Evolutionary conservation across 1,140 invertebrate species (phyloP), one percentile per base, ranked within the genome.

Genomic region (Drosophila jambulina): DNA sequence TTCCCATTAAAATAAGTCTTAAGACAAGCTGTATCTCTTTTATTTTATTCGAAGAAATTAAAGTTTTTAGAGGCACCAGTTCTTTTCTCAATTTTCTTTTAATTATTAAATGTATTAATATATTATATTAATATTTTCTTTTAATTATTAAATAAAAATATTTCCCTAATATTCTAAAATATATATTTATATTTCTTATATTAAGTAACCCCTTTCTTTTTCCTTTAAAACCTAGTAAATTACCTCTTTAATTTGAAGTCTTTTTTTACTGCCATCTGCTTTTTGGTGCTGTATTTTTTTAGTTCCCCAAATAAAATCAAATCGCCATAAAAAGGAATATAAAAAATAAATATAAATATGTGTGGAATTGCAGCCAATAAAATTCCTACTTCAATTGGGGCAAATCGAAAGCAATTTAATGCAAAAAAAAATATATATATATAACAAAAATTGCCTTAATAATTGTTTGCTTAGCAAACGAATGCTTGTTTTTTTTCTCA

Each of bases 401-500:
- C 42, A 63, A 48, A 21, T 49, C 25, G 25, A n/a, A n/a, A 10
- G 19, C 25, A 49, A 61, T 64, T 40, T 57, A 23, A 54, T 17
- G 32, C 21, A 54, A 13, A 27, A n/a, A 10, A 27, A 27, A 27
- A 38, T n/a, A n/a, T n/a, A n/a, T n/a, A 23, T 23, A 36, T 15
- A 36, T n/a, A 34, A 21, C 1, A 53, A 21, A 46, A 40, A 40
- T 36, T 38, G 57, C 53, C 36, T 34, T 23, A 21, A 64, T 63
- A 36, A 46, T 48, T 32, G 36, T 61, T 51, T 61, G 45, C 45
- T 60, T 40, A 57, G 60, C 34, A 60, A 56, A 19, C 46, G 43
- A 64, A 25, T 27, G 29, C 10, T 56, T 43, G 21, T 77, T 75
- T 56, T 38, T 36, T 46, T 13, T 36, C 42, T 42, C 21, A 40